These are phyloP conservation scores for Toxotes lorentzi DNA, from an alignment of 2,797 vertebrate species.

Conservation along the genomic window DNA sequence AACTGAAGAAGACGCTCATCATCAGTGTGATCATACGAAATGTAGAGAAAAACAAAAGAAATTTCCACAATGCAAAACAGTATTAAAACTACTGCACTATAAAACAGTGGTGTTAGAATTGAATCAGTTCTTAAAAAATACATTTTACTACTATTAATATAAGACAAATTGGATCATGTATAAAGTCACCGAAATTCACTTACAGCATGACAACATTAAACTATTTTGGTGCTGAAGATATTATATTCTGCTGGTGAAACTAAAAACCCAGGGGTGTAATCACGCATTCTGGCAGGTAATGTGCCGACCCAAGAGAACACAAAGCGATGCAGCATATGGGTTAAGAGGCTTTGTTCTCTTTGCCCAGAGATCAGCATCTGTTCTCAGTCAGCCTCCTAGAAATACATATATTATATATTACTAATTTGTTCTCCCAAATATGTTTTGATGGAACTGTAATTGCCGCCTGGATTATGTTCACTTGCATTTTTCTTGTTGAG, in stretches of 20 bases:
- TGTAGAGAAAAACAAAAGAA: background rate
- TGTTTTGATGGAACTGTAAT: background rate
- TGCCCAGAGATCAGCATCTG: background rate
- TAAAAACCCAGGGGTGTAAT: background rate
- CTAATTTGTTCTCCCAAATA: background rate
- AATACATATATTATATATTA: background rate
- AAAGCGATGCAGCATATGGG: background rate
- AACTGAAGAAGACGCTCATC: background rate
- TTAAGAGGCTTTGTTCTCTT: background rate
- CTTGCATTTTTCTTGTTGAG: background rate
- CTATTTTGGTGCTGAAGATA: background rate
- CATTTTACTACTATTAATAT: background rate
- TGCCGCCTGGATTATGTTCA: background rate
- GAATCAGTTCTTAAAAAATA: background rate
- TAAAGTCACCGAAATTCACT: background rate
- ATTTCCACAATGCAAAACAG: background rate
- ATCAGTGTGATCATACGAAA: background rate
- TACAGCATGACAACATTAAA: background rate
- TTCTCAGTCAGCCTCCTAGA: background rate
- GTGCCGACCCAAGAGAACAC: background rate
- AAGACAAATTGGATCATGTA: background rate
- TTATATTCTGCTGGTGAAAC: background rate
- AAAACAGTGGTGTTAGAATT: background rate
- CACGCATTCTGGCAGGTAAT: background rate
- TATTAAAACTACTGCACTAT: background rate